These are phyloP conservation scores for Taeniopygia guttata DNA, from an alignment of 2,797 vertebrate species.

Conservation along the genomic window DNA sequence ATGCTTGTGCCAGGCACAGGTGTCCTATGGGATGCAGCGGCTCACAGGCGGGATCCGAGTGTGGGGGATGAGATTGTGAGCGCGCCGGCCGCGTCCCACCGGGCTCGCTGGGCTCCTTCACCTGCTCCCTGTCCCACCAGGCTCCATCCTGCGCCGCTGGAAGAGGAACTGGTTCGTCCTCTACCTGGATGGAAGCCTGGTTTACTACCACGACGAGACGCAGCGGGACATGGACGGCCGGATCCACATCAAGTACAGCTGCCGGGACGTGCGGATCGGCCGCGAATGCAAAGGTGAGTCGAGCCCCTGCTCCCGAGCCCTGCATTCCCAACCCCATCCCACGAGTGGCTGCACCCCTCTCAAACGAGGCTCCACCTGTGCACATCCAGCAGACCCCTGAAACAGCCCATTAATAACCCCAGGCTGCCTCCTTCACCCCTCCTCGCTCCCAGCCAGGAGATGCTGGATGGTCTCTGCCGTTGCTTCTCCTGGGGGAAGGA, in stretches of 20 bases:
- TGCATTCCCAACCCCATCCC: rapidly evolving
- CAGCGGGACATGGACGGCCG: slow-evolving; percentile 84
- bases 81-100: rapidly evolving
- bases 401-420: neutral
- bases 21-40: rapidly evolving
- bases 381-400: rapidly evolving
- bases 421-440: neutral
- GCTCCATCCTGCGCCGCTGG: slow-evolving; percentile 90
- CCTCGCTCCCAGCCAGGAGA: neutral
- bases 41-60: neutral
- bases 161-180: slow-evolving; percentile 95
- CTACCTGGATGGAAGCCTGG: slow-evolving; percentile 90
- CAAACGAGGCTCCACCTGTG: rapidly evolving
- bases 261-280: slow-evolving; percentile 83
- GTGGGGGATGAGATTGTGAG: rapidly evolving
- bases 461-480: rapidly evolving
- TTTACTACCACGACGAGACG: slow-evolving; percentile 87
- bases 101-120: rapidly evolving
- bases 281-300: slow-evolving; percentile 86
- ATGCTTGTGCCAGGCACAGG: rapidly evolving
- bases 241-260: slow-evolving; percentile 80
- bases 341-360: rapidly evolving
- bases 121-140: slow-evolving; percentile 58
- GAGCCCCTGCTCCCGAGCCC: rapidly evolving
- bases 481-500: neutral